These are phyloP conservation scores for Drosophila tanythrix DNA, from an alignment of 2,888 invertebrate genomes.

Conservation along the genomic window DNA sequence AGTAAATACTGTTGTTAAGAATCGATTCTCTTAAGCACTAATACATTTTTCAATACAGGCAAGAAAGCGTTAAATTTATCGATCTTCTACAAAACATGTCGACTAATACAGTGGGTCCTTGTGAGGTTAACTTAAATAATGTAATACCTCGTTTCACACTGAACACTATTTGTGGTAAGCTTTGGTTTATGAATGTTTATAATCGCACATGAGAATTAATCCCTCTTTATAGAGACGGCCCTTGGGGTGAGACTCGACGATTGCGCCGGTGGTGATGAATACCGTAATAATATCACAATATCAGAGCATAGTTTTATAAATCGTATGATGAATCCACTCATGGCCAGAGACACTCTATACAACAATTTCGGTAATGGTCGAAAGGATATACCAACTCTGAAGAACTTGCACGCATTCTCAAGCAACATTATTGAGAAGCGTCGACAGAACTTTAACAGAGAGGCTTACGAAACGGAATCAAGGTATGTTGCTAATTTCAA, in stretches of 20 bases:
- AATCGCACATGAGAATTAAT: not conserved
- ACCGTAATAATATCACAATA: conserved; percentile 60
- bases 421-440: conserved; percentile 68
- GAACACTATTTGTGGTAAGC: conserved; percentile 74
- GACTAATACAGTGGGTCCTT: conserved; percentile 15
- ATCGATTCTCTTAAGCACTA: not conserved
- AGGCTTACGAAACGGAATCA: conserved; percentile 13
- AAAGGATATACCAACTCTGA: conserved; percentile 50
- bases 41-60: conserved; percentile 42
- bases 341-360: conserved; percentile 48
- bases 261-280: conserved; percentile 63
- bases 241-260: conserved; percentile 74
- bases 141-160: conserved; percentile 77
- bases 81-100: conserved; percentile 37
- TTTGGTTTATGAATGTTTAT: not conserved
- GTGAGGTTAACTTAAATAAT: conserved; percentile 53
- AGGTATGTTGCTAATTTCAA: not conserved
- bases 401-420: conserved; percentile 67
- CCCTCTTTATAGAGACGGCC: conserved; percentile 67
- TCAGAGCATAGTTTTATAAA: conserved; percentile 61
- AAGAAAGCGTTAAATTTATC: conserved; percentile 73
- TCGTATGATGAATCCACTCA: conserved; percentile 63
- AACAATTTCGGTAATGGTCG: conserved; percentile 50
- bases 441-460: conserved; percentile 42
- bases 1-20: conserved; percentile 1